Conservation (phyloP, 2,113 vertebrate species). For the Cheilinus undulatus region DNA sequence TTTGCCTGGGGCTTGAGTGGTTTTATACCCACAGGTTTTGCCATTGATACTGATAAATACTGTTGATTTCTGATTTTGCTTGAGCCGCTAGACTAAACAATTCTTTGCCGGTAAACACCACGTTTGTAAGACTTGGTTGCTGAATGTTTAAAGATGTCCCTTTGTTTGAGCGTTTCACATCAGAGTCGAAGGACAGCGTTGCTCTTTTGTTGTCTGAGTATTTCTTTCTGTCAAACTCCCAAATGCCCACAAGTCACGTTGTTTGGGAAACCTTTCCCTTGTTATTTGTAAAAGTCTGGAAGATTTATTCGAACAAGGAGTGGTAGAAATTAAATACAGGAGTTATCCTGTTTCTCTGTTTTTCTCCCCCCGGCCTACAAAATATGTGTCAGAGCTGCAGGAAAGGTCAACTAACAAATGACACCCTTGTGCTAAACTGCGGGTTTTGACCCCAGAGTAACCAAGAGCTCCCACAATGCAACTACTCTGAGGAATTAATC, state of each 20-base stretch:
- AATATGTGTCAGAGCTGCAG: conserved; percentile 65
- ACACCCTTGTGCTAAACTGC: conserved; percentile 64
- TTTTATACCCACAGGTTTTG: conserved; percentile 23
- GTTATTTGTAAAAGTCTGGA: conserved; percentile 35
- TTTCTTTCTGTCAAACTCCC: conserved; percentile 52
- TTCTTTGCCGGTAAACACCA: conserved; percentile 36
- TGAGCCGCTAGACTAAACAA: conserved; percentile 69
- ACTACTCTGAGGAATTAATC: conserved; percentile 77
- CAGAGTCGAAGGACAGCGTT: conserved; percentile 23
- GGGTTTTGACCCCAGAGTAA: conserved; percentile 70
- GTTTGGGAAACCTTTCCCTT: conserved; percentile 38
- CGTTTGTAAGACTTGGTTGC: conserved; percentile 15
- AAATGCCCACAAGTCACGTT: conserved; percentile 46
- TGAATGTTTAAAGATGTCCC: conserved; percentile 29
- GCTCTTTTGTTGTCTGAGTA: conserved; percentile 68
- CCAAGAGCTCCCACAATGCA: conserved; percentile 69
- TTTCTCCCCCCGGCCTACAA: conserved; percentile 30
- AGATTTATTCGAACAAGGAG: conserved; percentile 54
- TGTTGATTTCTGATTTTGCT: conserved; percentile 22
- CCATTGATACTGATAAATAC: conserved; percentile 62
- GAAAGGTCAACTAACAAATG: conserved; percentile 81
- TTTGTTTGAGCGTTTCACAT: conserved; percentile 60
- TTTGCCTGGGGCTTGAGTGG: conserved; percentile 47
- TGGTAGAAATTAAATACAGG: conserved; percentile 59
- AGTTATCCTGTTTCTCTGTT: conserved; percentile 7